Conservation (phyloP, 2,888 invertebrate genomes). For the Heliconius erato region DNA sequence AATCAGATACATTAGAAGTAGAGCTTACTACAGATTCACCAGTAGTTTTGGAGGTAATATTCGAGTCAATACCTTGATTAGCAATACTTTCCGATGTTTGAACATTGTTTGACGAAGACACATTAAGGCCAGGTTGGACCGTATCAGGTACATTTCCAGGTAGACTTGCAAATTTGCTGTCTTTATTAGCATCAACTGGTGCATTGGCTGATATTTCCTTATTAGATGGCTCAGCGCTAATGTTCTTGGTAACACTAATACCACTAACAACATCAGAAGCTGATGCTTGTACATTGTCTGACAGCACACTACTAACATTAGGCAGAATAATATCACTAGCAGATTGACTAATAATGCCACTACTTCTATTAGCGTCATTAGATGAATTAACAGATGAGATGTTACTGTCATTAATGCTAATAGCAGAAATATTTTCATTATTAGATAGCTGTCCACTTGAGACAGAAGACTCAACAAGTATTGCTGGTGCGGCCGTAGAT, state of each 20-base stretch:
- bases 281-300: neutral
- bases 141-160: neutral
- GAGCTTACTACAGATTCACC: neutral
- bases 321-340: neutral
- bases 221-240: neutral
- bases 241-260: neutral
- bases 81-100: neutral
- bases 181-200: neutral
- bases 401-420: neutral
- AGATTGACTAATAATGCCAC: neutral
- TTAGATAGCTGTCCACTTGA: neutral
- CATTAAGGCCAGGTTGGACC: neutral
- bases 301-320: neutral
- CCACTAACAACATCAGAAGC: neutral
- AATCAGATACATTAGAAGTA: conserved; percentile 2
- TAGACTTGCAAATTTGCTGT: neutral
- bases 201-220: neutral
- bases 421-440: neutral
- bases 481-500: neutral
- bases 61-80: neutral
- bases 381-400: neutral
- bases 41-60: neutral
- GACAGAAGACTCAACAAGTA: neutral
- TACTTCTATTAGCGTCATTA: neutral
- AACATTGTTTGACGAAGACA: neutral